Conservation (phyloP, 2,797 vertebrate genomes). For the Euthynnus affinis region DNA sequence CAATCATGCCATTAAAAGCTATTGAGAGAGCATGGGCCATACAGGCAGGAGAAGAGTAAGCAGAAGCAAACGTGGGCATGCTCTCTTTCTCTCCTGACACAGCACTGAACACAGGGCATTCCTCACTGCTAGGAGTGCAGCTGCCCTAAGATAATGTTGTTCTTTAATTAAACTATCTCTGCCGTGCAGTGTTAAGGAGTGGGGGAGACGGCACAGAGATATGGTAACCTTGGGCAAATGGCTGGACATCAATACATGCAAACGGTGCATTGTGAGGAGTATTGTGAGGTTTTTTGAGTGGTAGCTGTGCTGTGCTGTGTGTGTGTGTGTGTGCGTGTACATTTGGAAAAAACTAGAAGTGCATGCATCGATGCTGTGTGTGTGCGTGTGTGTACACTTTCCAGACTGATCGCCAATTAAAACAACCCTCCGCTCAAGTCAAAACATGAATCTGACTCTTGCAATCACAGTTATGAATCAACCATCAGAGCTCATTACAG, state of each 20-base stretch:
- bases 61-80: constrained; percentile 22
- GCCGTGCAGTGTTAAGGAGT: constrained; percentile 49
- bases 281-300: constrained; percentile 12
- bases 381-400: constrained; percentile 36
- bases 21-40: constrained; percentile 50
- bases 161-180: constrained; percentile 86
- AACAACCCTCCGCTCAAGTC: constrained; percentile 54
- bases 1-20: constrained; percentile 71
- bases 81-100: constrained; percentile 59
- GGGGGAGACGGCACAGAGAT: constrained; percentile 44
- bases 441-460: constrained; percentile 58
- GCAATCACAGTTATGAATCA: constrained; percentile 59
- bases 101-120: constrained; percentile 66
- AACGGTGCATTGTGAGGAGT: constrained; percentile 41
- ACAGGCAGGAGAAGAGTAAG: constrained; percentile 40
- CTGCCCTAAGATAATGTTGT: constrained; percentile 84
- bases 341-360: constrained; percentile 8
- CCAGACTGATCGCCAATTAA: constrained; percentile 61
- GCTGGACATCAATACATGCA: constrained; percentile 29
- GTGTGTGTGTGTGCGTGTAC: background rate
- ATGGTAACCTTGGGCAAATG: constrained; percentile 56
- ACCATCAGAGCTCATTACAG: constrained; percentile 61
- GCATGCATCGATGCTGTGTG: constrained; percentile 8
- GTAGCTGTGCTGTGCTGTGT: background rate
- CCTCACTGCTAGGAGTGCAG: constrained; percentile 65